Evolutionary conservation across 2,797 vertebrate species (phyloP), one percentile per base, ranked within the genome.

Genomic region (Chrosomus eos): DNA sequence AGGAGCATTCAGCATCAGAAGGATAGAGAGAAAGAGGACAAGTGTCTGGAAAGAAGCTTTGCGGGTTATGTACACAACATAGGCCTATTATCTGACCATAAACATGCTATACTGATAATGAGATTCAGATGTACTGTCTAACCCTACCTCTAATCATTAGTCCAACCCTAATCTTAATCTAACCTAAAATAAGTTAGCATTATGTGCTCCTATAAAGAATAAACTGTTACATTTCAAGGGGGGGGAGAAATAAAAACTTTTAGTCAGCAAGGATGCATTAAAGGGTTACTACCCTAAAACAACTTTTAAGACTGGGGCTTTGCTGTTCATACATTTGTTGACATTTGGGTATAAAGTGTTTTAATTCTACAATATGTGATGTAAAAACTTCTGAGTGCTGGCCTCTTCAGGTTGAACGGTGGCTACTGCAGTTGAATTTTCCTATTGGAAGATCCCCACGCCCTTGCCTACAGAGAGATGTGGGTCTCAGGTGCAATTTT

Each of bases 41-140:
- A 83, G 11, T 33, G 26, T 28, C 64, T 38, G 26, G 16, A 43
- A 64, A 74, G 33, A 81, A 23, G 48, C 2, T 33, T 36, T 58
- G 19, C 4, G 8, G 28, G 82, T 77, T 80, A 85, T 26, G 84
- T 75, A 83, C n/a, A 11, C n/a, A n/a, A n/a, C n/a, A n/a, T n/a
- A n/a, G n/a, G n/a, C n/a, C n/a, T 36, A 75, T 48, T 38, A 66
- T 70, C 31, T 80, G 31, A 51, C 13, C 55, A 58, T 77, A 64
- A 48, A 75, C 74, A 66, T 28, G 7, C 73, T 76, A 75, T 60
- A 80, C 23, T 38, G 79, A 81, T 60, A 80, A 31, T 38, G 79
- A 81, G 21, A 53, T 43, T 26, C 23, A 67, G 8, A 75, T 74
- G 21, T 8, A 11, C 10, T 31, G 21, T 66, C 21, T 19, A 74